These are phyloP conservation scores for Heteromurus nitidus DNA, from an alignment of 2,888 invertebrate genomes.

Conservation along the genomic window DNA sequence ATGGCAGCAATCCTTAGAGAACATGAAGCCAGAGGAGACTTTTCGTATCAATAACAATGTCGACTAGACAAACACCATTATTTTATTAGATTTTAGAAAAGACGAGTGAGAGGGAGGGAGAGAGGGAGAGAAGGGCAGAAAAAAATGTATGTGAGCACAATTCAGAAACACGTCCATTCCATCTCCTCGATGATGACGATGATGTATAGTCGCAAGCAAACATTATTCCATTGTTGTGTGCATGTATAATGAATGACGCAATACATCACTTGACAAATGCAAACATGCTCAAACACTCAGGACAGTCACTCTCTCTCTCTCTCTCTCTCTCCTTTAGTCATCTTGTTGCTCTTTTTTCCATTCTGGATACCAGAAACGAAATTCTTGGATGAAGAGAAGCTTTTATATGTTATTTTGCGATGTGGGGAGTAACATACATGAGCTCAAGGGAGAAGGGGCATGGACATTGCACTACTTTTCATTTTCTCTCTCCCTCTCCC, in stretches of 20 bases:
- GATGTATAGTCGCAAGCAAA: not conserved
- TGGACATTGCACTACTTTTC: constrained; percentile 15
- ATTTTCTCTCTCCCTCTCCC: constrained; percentile 29
- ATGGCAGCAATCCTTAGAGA: no score
- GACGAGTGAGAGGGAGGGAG: no score
- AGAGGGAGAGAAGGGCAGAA: no score
- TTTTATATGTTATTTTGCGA: constrained; percentile 28
- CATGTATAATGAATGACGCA: constrained; percentile 56
- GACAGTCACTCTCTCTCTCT: no score
- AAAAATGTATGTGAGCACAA: no score
- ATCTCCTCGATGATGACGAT: not conserved
- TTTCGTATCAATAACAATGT: no score
- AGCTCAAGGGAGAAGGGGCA: constrained; percentile 35
- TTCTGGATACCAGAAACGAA: no score
- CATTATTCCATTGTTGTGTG: constrained; percentile 8
- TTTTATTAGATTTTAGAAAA: no score
- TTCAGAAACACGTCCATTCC: constrained; percentile 19
- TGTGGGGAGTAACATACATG: not conserved
- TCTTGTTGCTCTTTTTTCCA: constrained; percentile 30
- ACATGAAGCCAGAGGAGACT: no score
- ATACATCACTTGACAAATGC: constrained; percentile 34
- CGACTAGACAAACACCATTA: no score
- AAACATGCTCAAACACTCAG: not conserved
- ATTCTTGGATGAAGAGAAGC: constrained; percentile 20
- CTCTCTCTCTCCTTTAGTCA: no score